Percentiles rank a stretch among this genome's conserved stretches.
Conservation (phyloP, 1,140 invertebrate genomes). For the Helicoverpa armigera region DNA sequence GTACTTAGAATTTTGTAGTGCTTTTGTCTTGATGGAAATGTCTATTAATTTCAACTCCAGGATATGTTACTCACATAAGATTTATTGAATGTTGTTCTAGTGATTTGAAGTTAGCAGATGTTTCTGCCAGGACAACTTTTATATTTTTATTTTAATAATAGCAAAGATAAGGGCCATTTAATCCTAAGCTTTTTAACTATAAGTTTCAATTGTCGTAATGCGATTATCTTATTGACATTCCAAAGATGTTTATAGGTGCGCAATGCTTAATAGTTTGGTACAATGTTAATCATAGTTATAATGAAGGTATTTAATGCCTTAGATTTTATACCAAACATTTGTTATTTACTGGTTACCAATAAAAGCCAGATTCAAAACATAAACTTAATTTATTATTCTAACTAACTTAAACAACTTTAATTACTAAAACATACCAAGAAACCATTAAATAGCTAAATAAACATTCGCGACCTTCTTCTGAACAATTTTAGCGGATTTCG, state of each 20-base stretch:
- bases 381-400: constrained; percentile 31
- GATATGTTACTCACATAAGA: too few species aligned
- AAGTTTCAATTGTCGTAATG: not conserved
- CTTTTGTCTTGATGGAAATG: not conserved
- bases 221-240: not conserved
- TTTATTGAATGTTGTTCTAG: too few species aligned
- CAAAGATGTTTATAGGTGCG: not conserved
- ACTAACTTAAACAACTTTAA: constrained; percentile 8
- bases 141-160: too few species aligned
- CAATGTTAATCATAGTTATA: not conserved
- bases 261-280: not conserved
- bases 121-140: too few species aligned
- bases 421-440: not conserved
- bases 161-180: too few species aligned
- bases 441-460: constrained; percentile 74
- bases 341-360: constrained; percentile 4
- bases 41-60: not conserved
- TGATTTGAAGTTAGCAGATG: too few species aligned
- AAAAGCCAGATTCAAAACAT: constrained; percentile 2
- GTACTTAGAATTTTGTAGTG: not conserved
- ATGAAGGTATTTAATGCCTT: not conserved
- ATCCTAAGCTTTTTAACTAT: not conserved
- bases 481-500: constrained; percentile 77
- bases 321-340: not conserved
- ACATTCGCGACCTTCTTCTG: constrained; percentile 80